Conservation (phyloP, 2,113 vertebrate genomes). For the Lepus americanus region DNA sequence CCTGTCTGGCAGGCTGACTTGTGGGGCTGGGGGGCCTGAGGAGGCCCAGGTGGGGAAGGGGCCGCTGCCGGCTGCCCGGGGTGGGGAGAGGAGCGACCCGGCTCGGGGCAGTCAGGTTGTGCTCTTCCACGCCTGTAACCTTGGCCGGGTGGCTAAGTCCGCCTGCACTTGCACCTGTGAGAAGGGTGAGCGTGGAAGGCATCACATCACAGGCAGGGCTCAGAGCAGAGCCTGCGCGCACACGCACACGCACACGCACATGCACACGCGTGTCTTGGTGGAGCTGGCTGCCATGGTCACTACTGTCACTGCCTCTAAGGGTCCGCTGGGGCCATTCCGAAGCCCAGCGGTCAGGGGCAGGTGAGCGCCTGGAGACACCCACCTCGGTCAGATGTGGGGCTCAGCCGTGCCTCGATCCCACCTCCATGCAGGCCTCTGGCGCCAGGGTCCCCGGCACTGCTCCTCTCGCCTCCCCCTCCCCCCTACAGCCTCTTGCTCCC, state of each 20-base stretch:
- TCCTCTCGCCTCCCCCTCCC: not conserved
- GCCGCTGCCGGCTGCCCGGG: slow-evolving; percentile 27
- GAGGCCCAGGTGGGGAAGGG: slow-evolving; percentile 73
- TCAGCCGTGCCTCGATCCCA: too few species aligned
- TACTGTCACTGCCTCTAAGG: not conserved
- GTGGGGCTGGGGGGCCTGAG: slow-evolving; percentile 49
- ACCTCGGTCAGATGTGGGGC: not conserved
- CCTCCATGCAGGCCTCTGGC: accelerated
- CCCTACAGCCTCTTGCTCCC: not conserved
- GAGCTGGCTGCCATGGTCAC: not conserved
- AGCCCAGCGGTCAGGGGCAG: not conserved
- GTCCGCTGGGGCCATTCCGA: not conserved
- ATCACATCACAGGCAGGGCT: not conserved
- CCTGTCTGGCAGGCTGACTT: slow-evolving; percentile 74
- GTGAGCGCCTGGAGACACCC: not conserved
- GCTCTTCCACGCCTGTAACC: not conserved
- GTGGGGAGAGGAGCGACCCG: not conserved
- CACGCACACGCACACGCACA: too few species aligned
- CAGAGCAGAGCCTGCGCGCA: not conserved
- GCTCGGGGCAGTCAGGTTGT: not conserved
- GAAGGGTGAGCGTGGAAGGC: accelerated
- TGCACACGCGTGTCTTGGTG: not conserved
- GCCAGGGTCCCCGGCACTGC: not conserved
- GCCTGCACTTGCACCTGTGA: not conserved
- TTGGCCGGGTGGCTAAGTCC: not conserved